Evolutionary conservation across 2,113 vertebrate genomes (phyloP).

Genomic region (Haplochromis vanheusdeni): DNA sequence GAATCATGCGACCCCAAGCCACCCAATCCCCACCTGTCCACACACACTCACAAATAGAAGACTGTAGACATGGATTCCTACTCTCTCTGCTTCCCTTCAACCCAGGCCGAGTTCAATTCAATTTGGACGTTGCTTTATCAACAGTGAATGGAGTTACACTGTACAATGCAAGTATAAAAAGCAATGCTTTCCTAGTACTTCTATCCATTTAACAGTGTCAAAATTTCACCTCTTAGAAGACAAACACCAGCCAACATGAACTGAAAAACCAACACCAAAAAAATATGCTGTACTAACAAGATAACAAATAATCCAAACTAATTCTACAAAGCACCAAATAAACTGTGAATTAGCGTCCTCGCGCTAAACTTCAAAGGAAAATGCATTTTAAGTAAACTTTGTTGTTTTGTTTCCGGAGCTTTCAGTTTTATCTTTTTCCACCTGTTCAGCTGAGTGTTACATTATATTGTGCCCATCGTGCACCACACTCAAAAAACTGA

Average conservation of each 20-base stretch:
- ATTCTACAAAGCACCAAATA: neutral
- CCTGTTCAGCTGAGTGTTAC: neutral
- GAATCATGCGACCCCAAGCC: neutral
- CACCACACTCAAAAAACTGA: neutral
- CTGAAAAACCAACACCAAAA: neutral
- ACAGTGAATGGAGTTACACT: neutral
- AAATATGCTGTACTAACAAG: neutral
- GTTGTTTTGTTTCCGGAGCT: neutral
- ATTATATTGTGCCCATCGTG: neutral
- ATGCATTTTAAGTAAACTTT: neutral
- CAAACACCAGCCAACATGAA: neutral
- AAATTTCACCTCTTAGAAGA: neutral
- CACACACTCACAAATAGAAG: neutral
- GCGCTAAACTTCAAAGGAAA: neutral
- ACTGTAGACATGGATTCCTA: neutral
- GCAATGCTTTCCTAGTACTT: neutral
- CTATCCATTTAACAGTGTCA: neutral
- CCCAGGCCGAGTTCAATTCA: neutral
- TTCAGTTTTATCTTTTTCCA: neutral
- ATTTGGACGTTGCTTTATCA: neutral
- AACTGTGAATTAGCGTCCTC: neutral
- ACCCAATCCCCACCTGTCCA: constrained; percentile 8
- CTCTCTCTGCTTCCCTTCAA: neutral
- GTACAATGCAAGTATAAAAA: neutral
- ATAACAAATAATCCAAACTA: neutral